Evolutionary conservation across 2,888 invertebrate genomes (phyloP).

Genomic region (Stenurella melanura): DNA sequence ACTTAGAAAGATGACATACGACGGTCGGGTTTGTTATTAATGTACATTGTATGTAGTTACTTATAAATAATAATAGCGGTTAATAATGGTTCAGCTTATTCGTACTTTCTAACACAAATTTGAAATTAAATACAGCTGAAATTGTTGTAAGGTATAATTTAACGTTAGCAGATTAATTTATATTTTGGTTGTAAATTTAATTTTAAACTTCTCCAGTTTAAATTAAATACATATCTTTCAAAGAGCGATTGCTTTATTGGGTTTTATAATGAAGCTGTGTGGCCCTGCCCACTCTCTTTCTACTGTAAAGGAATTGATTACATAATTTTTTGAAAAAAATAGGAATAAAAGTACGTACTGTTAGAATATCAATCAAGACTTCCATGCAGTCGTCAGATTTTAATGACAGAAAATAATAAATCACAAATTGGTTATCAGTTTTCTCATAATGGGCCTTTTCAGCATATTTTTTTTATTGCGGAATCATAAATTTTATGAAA

Average conservation of each 20-base stretch:
- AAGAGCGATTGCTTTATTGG: neutral
- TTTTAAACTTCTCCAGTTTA: no score
- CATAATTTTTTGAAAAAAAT: neutral
- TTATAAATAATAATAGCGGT: neutral
- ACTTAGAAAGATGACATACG: neutral
- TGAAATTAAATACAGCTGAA: neutral
- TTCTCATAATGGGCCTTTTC: no score
- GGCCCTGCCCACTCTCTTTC: neutral
- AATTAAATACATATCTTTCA: neutral
- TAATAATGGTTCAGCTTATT: neutral
- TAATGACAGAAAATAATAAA: neutral
- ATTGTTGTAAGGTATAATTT: neutral
- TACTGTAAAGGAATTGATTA: neutral
- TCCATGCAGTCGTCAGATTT: neutral
- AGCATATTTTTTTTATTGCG: no score
- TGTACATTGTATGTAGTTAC: neutral
- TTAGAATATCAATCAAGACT: neutral
- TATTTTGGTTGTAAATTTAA: neutral
- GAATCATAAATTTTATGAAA: no score
- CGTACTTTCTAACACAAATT: neutral
- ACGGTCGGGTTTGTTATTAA: neutral
- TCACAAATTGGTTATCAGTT: slow-evolving; percentile 8
- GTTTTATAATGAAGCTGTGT: neutral
- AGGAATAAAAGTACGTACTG: neutral
- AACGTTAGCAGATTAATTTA: neutral